Evolutionary conservation across 37 sponge, comb jelly and placozoan species (phyloP), one percentile per base, ranked within the genome.

Genomic region (Spongilla lacustris): DNA sequence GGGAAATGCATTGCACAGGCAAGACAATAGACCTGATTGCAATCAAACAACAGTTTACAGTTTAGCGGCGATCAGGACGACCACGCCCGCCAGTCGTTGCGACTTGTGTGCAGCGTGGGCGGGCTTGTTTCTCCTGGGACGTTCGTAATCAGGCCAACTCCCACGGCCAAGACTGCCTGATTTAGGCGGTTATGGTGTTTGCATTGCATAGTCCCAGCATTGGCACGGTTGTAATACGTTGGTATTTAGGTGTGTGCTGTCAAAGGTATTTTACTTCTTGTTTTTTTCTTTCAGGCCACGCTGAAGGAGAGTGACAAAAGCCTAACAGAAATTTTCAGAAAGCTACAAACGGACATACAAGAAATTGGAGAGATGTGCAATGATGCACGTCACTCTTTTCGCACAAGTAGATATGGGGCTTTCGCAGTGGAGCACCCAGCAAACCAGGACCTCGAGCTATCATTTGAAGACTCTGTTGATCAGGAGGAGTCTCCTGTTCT

Each of bases 241-340:
- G 17, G 74, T 19, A 35, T 46, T 10, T 41, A 23, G 25, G 32
- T 24, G 73, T 72, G 36, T 21, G 37, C 73, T 50, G 12, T 73
- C 11, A 1, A 38, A 69, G 36, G 32, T 10, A 22, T 69, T 32
- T 46, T 2, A 31, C 41, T 25, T 74, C 0, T 21, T 41, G 58
- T 46, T 28, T 72, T 11, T 27, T 50, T 24, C n/a, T 74, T 67
- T 11, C 80, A 91, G 87, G 84, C 73, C 24, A 81, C 69, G 25
- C 34, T 91, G 37, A 90, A 85, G 48, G 86, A 85, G 72, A 81
- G 81, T 38, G 91, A 90, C 41, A 50, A 77, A 32, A 28, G 27
- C 3, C 82, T 90, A 25, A 58, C 83, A 69, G 74, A 82, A 36
- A 78, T 87, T 10, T 87, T 87, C 84, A 77, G 87, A 69, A 73